These are phyloP conservation scores for Cydia fagiglandana DNA, from an alignment of 1,140 invertebrate genomes.

Conservation along the genomic window DNA sequence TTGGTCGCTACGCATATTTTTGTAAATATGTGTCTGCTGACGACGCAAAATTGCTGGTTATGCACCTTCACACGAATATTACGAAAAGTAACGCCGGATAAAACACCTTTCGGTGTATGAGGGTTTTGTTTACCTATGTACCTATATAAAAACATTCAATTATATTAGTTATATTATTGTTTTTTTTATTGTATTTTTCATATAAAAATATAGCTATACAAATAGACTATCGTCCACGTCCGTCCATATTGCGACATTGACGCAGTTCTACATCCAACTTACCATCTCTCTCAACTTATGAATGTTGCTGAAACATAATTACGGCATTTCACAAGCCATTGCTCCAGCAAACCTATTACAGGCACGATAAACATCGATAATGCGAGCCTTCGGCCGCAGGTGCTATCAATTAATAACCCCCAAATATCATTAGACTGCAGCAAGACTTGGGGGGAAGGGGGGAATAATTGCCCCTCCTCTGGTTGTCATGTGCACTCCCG, in stretches of 20 bases:
- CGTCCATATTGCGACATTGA: neutral
- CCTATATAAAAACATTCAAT: no score
- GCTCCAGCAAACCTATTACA: slow-evolving; percentile 60
- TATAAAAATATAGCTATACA: no score
- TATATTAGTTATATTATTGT: no score
- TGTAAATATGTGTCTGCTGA: no score
- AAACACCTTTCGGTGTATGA: no score
- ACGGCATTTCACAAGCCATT: slow-evolving; percentile 54
- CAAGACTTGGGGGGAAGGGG: slow-evolving; percentile 36
- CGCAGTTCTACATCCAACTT: neutral
- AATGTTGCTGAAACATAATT: slow-evolving; percentile 44
- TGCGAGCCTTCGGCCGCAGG: slow-evolving; percentile 66
- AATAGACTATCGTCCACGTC: no score
- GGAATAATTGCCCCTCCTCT: slow-evolving; percentile 37
- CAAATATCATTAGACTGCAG: slow-evolving; percentile 40
- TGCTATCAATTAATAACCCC: slow-evolving; percentile 60
- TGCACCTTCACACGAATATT: no score
- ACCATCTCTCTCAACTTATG: neutral
- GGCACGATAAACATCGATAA: slow-evolving; percentile 63
- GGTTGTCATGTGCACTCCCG: slow-evolving; percentile 50
- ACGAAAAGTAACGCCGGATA: no score
- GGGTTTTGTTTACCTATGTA: no score
- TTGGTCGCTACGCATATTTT: neutral
- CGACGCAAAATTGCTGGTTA: no score
- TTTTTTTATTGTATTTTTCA: no score